Conservation (phyloP, 2,113 vertebrate species). For the Sturnira hondurensis region DNA sequence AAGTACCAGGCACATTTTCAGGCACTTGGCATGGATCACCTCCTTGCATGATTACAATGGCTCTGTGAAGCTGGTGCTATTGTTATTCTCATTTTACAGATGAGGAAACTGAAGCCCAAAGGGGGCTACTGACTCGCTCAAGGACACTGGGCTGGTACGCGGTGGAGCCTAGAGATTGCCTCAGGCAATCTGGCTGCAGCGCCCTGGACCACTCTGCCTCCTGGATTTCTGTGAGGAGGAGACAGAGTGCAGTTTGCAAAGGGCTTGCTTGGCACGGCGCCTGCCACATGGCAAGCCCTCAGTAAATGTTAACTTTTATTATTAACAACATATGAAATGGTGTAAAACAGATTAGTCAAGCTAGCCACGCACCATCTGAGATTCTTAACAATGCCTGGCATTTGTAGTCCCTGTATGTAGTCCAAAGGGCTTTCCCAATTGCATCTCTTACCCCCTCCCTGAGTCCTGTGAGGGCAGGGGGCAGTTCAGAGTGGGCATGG, state of each 20-base stretch:
- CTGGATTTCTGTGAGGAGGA: neutral
- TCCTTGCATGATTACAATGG: neutral
- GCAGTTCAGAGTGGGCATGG: neutral
- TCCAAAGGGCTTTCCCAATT: neutral
- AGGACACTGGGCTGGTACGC: neutral
- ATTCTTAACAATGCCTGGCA: constrained; percentile 28
- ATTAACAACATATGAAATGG: constrained; percentile 37
- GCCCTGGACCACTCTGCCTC: neutral
- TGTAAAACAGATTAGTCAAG: neutral
- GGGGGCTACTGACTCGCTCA: neutral
- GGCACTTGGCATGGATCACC: neutral
- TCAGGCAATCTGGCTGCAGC: neutral
- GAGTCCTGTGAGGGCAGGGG: neutral
- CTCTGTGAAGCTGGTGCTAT: neutral
- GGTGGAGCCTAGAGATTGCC: neutral
- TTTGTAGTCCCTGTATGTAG: neutral
- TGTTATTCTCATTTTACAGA: neutral
- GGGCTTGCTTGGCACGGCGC: neutral
- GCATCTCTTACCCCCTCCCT: neutral
- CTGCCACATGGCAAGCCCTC: neutral
- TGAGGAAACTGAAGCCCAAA: neutral
- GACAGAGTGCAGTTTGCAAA: neutral
- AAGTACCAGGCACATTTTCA: neutral
- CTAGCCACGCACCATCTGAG: neutral
- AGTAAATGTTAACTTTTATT: constrained; percentile 54